phyloP scores from a whole-genome alignment of 92 coral and sea anemone genomes.

The Pocillopora grandis region DNA sequence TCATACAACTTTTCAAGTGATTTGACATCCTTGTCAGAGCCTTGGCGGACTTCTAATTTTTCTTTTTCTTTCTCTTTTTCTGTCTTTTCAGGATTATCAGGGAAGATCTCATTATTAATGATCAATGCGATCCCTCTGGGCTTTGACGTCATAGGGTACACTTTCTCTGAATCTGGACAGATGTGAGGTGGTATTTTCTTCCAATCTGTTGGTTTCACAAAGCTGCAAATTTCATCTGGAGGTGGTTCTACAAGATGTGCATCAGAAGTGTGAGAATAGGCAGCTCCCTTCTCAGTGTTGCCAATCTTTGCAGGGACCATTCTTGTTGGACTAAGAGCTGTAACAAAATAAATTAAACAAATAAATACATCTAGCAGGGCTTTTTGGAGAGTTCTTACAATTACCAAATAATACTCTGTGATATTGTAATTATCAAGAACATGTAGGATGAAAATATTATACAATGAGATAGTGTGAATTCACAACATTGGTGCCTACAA shows the following conservation, averaged over 20 bases:
- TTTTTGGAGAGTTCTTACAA: no score
- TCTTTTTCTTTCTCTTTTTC: conserved; percentile 22
- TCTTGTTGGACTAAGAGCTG: conserved; percentile 30
- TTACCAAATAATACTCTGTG: no score
- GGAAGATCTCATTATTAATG: conserved; percentile 63
- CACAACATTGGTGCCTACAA: no score
- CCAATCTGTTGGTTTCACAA: conserved; percentile 24
- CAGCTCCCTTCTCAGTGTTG: not conserved
- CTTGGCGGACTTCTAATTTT: conserved; percentile 47
- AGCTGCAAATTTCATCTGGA: not conserved
- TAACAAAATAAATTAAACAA: not conserved
- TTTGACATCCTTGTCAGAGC: conserved; percentile 65
- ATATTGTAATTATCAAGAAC: no score
- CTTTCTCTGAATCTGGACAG: conserved; percentile 25
- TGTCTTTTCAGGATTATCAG: conserved; percentile 5
- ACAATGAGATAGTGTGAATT: no score
- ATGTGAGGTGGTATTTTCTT: conserved; percentile 30
- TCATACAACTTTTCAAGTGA: conserved; percentile 51
- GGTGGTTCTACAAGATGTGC: not conserved
- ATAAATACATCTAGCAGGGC: not conserved
- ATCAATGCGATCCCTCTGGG: conserved; percentile 85
- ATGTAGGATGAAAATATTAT: no score
- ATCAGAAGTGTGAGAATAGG: not conserved
- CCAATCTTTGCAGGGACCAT: not conserved
- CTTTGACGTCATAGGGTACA: conserved; percentile 70